Conservation (phyloP, 2,888 invertebrate genomes). For the Pristionchus japonicus region DNA sequence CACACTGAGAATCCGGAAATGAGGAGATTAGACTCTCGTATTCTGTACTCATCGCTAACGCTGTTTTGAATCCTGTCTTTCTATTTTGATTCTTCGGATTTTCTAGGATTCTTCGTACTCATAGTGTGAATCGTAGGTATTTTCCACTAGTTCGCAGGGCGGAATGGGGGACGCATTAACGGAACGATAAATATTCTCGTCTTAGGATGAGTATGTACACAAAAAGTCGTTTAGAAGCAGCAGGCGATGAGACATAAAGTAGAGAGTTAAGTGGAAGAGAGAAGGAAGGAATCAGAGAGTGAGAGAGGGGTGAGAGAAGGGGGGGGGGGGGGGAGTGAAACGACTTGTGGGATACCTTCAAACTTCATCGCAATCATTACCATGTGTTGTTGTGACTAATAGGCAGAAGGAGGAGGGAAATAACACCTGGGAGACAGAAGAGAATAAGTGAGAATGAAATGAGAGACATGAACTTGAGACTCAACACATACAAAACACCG, state of each 20-base stretch:
- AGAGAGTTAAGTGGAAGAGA: background rate
- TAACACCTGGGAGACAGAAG: background rate
- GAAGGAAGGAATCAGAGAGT: background rate
- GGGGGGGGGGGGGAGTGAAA: background rate
- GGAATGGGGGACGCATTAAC: conserved; percentile 2
- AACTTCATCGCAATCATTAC: conserved; percentile 36
- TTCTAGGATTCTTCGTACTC: background rate
- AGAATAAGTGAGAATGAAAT: background rate
- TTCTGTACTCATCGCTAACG: no score
- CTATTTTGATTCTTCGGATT: background rate
- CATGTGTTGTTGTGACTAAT: conserved; percentile 46
- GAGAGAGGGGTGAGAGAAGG: background rate
- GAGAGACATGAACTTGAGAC: conserved; percentile 1
- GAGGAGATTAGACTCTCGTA: background rate
- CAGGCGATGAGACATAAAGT: conserved; percentile 34
- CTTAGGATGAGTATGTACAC: conserved; percentile 32
- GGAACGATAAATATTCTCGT: conserved; percentile 35
- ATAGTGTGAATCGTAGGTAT: background rate
- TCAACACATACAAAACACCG: no score
- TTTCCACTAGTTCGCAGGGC: background rate
- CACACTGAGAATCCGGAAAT: background rate
- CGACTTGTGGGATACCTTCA: conserved; percentile 33
- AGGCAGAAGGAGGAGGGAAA: background rate
- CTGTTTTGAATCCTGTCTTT: background rate
- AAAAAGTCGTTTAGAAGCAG: conserved; percentile 16